Evolutionary conservation across 1,140 invertebrate genomes (phyloP), one percentile per base, ranked within the genome.

Genomic region (Prorops nasuta): DNA sequence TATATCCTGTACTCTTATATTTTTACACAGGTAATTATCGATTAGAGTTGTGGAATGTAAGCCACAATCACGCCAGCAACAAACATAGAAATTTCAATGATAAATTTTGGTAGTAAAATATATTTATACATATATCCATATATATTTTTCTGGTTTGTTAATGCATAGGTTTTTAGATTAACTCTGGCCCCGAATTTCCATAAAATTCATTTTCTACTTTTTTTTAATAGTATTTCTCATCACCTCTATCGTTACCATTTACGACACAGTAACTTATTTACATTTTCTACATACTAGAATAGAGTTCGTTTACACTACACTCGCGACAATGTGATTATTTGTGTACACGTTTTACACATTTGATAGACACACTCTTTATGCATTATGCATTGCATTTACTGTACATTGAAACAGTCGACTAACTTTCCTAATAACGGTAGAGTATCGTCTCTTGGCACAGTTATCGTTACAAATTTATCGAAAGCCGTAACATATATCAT

Each of bases 31-130:
- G 24, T 10, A 28, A 6, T 28, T 6, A 6, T 28, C 24, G 24
- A 10, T 43, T 37, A 28, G 34, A 62, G 60, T 67, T 65, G 71
- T 74, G 72, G 72, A 75, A 75, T 75, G 71, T 75, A 71, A 73
- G 63, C 71, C 71, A 74, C 72, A 71, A 65, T 67, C 64, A 63
- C 60, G 61, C 60, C 53, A 57, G 56, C 62, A 74, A 73, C 64
- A 66, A 51, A 72, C 64, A 59, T 76, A 73, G 64, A 75, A 76
- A 75, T 77, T 74, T 76, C 59, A 67, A 74, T 67, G 74, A 76
- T 74, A 74, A 74, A 77, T 76, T 76, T 76, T 74, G 71, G 66
- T 74, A 74, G 57, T 75, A 74, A 76, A 76, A 74, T 66, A 74
- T 72, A 74, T 74, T 42, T 63, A 46, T 49, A 38, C 49, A 24